A percentile compares a stretch with the other conserved stretches of the same genome.
Evolutionary conservation across 2,113 vertebrate species (phyloP).

Genomic region (Origma solitaria): DNA sequence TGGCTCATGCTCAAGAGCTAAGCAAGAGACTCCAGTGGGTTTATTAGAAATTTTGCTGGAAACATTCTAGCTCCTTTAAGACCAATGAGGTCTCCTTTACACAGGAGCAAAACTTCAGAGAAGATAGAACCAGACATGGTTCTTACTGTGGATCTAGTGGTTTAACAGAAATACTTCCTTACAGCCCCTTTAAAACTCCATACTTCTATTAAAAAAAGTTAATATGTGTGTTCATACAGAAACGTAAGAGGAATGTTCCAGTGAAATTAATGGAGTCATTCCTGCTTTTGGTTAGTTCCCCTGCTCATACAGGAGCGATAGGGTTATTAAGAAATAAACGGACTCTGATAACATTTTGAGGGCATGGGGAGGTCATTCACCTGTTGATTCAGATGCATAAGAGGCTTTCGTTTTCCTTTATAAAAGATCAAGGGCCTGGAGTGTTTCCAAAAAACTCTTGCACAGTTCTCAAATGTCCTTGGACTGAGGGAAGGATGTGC

Average conservation of each 20-base stretch:
- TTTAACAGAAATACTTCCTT: not conserved
- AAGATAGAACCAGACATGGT: fast-evolving
- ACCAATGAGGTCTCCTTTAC: not conserved
- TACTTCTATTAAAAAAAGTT: constrained; percentile 2
- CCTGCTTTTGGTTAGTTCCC: constrained; percentile 4
- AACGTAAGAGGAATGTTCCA: not conserved
- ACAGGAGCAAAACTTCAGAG: not conserved
- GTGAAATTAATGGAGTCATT: not conserved
- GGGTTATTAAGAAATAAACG: not conserved
- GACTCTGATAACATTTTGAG: not conserved
- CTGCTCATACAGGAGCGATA: not conserved
- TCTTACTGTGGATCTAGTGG: not conserved
- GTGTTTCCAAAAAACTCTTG: constrained; percentile 23
- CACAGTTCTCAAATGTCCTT: constrained; percentile 48
- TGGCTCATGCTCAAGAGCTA: not conserved
- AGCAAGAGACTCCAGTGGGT: not conserved
- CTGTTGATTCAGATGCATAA: constrained; percentile 13
- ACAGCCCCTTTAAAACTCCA: constrained; percentile 10
- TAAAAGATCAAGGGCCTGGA: constrained; percentile 19
- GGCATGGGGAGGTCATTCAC: not conserved
- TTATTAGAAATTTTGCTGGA: not conserved
- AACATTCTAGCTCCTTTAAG: not conserved
- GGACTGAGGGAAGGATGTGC: constrained; percentile 14
- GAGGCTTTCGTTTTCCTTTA: not conserved
- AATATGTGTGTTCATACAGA: not conserved